These are phyloP conservation scores for Agonopterix alstromeriana DNA, from an alignment of 2,888 invertebrate genomes.

Conservation along the genomic window DNA sequence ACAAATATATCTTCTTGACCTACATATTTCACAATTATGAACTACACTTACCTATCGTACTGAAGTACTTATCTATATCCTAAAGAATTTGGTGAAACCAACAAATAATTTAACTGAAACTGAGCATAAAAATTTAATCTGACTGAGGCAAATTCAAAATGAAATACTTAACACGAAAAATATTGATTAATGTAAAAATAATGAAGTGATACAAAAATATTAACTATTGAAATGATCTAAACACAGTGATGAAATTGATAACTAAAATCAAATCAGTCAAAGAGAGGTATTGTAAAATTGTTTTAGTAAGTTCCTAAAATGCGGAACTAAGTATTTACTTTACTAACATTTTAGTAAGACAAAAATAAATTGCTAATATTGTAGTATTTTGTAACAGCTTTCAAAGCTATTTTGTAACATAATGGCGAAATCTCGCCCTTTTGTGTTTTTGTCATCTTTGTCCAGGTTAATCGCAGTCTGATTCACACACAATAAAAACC, in stretches of 20 bases:
- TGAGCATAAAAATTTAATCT: no score
- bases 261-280: not conserved
- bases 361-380: not conserved
- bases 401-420: not conserved
- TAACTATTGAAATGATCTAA: not conserved
- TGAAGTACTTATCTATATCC: no score
- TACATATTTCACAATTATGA: no score
- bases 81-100: no score
- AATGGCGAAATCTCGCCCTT: constrained; percentile 1
- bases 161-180: not conserved
- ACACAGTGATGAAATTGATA: not conserved
- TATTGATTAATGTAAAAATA: not conserved
- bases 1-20: no score
- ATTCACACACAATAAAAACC: not conserved
- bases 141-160: no score
- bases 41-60: not conserved
- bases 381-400: not conserved
- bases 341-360: not conserved
- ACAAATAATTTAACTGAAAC: no score
- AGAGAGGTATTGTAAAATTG: not conserved
- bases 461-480: not conserved
- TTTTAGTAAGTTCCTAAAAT: no score
- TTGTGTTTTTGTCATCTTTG: constrained; percentile 1
- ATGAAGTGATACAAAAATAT: not conserved
- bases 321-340: no score